Base-by-base conservation (phyloP, 1,140 invertebrate genomes). In the Hycleus cichorii region DNA sequence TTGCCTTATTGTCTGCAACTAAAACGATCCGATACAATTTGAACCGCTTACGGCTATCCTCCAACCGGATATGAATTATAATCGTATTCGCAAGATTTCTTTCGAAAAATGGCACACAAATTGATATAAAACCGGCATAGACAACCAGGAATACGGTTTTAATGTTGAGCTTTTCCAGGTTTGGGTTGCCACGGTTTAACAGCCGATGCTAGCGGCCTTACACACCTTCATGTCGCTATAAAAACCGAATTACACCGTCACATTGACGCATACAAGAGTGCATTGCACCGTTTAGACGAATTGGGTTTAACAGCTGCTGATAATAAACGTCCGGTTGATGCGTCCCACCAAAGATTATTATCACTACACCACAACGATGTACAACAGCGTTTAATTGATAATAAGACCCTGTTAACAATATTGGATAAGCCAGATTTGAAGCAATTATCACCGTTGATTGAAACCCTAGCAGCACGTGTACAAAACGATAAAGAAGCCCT, bases 371-470 rank as follows among this genome's bases (percentile, higher is more conserved):
- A 90, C 67, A 80, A 81, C 4, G 88, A 91, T 66, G 87, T 89
- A 12, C 91, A 96, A 73, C 86, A 91, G 59, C 76, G 93, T 3
- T 78, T 96, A 11, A 95, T 95, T 64, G 92, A 94, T 75, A 96
- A 95, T 75, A 93, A 93, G 73, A 90, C 88, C 0, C 74, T 95
- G 24, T 76, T 94, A 45, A 94, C 93, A 62, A 86, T 90, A 32
- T 78, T 95, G 45, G 91, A 95, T 71, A 85, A 85, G 64, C 80
- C 81, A 12, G 78, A 78, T 0, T 59, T 83, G 58, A 74, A 80
- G 55, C 81, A 83, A 70, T 72, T 81, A 10, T 72, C 73, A 12
- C 77, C 77, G 0, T 72, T 84, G 42, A 76, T 83, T 6, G 73
- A 78, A 10, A 78, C 83, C 2, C 70, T 88, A 1, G 77, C 80